Conservation (phyloP, 2,113 vertebrate species). For the Tychaedon coryphoeus region DNA sequence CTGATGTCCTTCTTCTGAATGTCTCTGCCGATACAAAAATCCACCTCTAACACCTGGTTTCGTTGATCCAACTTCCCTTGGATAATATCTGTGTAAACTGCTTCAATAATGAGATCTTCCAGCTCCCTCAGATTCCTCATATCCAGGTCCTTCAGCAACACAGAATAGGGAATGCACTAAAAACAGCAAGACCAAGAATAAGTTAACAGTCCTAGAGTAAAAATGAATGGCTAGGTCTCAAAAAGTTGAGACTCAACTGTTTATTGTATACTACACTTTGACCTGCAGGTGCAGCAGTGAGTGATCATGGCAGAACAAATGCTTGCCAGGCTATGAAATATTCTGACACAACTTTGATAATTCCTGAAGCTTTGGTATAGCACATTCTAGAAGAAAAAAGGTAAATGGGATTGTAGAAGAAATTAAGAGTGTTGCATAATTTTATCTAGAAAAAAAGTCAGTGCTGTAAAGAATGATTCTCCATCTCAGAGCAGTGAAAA, state of each 20-base stretch:
- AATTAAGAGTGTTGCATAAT: background rate
- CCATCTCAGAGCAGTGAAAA: background rate
- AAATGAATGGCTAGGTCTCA: background rate
- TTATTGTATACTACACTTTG: background rate
- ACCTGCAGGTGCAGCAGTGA: background rate
- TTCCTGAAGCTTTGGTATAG: background rate
- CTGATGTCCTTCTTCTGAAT: conserved; percentile 79
- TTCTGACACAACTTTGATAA: background rate
- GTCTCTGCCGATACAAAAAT: conserved; percentile 84
- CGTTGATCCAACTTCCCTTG: conserved; percentile 97
- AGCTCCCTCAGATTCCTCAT: conserved; percentile 96
- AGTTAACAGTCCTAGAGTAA: background rate
- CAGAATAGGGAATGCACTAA: conserved; percentile 92
- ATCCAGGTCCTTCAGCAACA: conserved; percentile 96
- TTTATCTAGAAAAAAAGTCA: background rate
- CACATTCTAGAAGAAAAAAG: background rate
- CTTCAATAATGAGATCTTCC: conserved; percentile 97
- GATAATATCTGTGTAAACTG: conserved; percentile 98
- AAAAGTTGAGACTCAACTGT: background rate
- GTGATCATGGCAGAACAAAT: background rate
- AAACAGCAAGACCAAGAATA: conserved; percentile 11
- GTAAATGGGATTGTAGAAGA: background rate
- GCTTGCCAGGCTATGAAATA: background rate
- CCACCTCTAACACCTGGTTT: conserved; percentile 94
- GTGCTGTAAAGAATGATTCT: background rate